Evolutionary conservation across 2,113 vertebrate genomes (phyloP).

Genomic region (Paratilapia polleni): DNA sequence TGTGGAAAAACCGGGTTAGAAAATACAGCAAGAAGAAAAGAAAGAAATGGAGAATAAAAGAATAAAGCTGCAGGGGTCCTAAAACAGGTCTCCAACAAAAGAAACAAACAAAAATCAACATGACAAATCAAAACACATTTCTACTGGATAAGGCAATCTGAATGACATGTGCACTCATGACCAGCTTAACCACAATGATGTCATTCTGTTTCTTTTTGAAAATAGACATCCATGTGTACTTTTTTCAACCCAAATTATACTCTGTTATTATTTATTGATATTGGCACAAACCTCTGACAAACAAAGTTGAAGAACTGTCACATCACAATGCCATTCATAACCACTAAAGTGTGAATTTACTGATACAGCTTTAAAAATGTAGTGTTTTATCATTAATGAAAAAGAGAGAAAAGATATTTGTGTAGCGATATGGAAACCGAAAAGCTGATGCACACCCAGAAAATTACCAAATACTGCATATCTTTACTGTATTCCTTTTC

Average conservation of each 20-base stretch:
- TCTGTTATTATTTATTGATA: not conserved
- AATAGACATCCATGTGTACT: not conserved
- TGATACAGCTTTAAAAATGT: not conserved
- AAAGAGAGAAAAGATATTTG: not conserved
- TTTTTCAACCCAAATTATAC: not conserved
- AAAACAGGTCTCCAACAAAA: slow-evolving; percentile 2
- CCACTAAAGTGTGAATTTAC: not conserved
- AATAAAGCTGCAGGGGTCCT: slow-evolving; percentile 2
- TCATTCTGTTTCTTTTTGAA: slow-evolving; percentile 4
- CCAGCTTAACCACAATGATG: slow-evolving; percentile 6
- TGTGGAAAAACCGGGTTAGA: slow-evolving; percentile 8
- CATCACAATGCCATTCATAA: not conserved
- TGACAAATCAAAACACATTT: slow-evolving; percentile 8
- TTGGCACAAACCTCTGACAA: not conserved
- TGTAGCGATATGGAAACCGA: too few relatives aligned
- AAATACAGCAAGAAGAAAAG: slow-evolving; percentile 22
- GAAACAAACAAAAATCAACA: slow-evolving; percentile 24
- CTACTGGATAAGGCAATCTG: slow-evolving; percentile 1
- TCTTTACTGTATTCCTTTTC: not conserved
- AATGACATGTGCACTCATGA: slow-evolving; percentile 13
- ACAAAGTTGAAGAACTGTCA: not conserved
- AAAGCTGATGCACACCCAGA: not conserved
- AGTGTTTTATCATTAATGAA: not conserved
- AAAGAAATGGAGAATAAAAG: not conserved
- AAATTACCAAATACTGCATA: not conserved